A percentile compares a stretch with the other conserved stretches of the same genome.
Conservation (phyloP, 2,888 invertebrate species). For the Orthosia gracilis region DNA sequence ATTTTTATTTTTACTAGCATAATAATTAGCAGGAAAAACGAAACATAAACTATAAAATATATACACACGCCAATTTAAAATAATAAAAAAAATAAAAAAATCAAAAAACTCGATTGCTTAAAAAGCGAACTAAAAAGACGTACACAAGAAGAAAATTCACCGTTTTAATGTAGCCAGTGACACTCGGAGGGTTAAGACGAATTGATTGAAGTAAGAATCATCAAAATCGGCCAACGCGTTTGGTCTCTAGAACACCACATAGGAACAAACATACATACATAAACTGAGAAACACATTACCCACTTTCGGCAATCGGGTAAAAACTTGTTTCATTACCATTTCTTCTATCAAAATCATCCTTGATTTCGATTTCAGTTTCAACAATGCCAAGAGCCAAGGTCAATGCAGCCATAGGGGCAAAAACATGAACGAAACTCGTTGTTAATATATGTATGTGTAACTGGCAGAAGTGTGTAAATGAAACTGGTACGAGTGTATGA, state of each 20-base stretch:
- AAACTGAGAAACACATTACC: too few relatives aligned
- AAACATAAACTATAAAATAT: neutral
- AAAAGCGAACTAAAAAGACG: too few relatives aligned
- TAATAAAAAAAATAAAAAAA: too few relatives aligned
- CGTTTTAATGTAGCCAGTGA: too few relatives aligned
- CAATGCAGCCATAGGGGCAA: slow-evolving; percentile 26
- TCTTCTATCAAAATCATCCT: slow-evolving; percentile 31
- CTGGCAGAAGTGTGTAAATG: slow-evolving; percentile 4
- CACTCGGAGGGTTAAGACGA: too few relatives aligned
- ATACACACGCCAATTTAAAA: too few relatives aligned
- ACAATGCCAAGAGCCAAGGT: slow-evolving; percentile 53
- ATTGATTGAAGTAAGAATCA: too few relatives aligned
- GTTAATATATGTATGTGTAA: slow-evolving; percentile 51
- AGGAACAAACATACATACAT: too few relatives aligned
- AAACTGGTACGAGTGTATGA: slow-evolving; percentile 25
- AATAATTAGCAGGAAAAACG: neutral
- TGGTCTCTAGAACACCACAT: too few relatives aligned
- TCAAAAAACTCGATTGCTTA: too few relatives aligned
- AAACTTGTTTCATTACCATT: slow-evolving; percentile 19
- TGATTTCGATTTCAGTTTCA: slow-evolving; percentile 42
- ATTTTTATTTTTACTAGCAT: neutral
- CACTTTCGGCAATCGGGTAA: neutral
- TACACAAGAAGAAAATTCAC: too few relatives aligned
- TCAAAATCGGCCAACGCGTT: too few relatives aligned
- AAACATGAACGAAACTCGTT: slow-evolving; percentile 47